Base-by-base conservation (phyloP, 2,797 vertebrate species). In the Spheniscus humboldti region DNA sequence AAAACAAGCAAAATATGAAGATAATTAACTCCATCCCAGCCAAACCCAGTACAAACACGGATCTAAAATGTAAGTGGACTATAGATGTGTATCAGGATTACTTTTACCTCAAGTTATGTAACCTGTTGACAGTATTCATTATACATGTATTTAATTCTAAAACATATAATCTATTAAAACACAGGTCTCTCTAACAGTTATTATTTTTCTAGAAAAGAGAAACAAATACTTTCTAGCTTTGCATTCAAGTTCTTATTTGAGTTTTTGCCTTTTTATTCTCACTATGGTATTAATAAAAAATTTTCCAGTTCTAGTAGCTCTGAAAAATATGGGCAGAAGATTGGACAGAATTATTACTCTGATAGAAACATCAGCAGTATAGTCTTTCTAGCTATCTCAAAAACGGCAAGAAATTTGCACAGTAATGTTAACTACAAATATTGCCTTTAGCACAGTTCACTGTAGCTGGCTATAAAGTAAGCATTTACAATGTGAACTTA, bases 381-480 rank as follows among this genome's bases (percentile, higher is more conserved):
- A 50, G 20, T 69, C 76, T 90, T 94, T 75, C 25, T 60, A 73
- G 41, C 28, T 79, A 33, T 60, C 80, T 71, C n/a, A 56, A 80
- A 92, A 90, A 14, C 3, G 13, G 27, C 37, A 72, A 89, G 67
- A 93, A 94, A 94, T 92, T 94, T 96, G 60, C 86, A 86, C 68
- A 75, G 69, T 75, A 68, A 74, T 91, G 31, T 71, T 94, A 92
- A 39, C 73, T 86, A 66, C 71, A 92, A 96, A 94, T 88, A 91
- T 84, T 94, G 77, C 80, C 76, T 86, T 95, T 92, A 94, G 66
- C 67, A 50, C 47, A 76, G 57, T 86, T 94, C 81, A 66, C 66
- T 93, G 69, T 64, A 77, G 28, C 24, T 94, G 60, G 56, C 74
- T 93, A 50, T 87, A 91, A 95, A 82, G 48, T 37, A 92, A 78